Percentiles rank a stretch among this genome's conserved stretches.
phyloP scores from a whole-genome alignment of 2,888 invertebrate species.

The Nasonia oneida region DNA sequence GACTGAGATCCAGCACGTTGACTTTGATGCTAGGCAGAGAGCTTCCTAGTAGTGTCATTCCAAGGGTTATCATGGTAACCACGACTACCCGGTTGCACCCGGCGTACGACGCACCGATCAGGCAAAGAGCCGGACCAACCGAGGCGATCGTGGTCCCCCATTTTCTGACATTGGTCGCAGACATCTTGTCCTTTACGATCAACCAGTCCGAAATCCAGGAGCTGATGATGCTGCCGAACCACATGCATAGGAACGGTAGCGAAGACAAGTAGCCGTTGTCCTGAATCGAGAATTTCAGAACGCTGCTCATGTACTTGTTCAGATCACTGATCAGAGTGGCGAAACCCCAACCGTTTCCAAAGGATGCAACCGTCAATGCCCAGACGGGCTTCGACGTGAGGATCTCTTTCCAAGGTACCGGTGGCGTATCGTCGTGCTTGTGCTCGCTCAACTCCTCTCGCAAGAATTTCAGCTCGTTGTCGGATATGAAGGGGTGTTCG shows the following conservation, averaged over 20 bases:
- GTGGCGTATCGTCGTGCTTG: conserved; percentile 70
- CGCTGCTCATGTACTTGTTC: conserved; percentile 78
- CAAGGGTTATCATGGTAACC: conserved; percentile 78
- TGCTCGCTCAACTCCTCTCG: conserved; percentile 71
- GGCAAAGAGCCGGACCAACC: conserved; percentile 79
- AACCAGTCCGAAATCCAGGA: conserved; percentile 78
- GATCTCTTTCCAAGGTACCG: conserved; percentile 74
- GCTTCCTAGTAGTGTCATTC: conserved; percentile 79
- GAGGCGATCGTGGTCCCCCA: conserved; percentile 80
- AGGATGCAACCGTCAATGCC: conserved; percentile 85
- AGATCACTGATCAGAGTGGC: conserved; percentile 76
- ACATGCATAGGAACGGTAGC: conserved; percentile 79
- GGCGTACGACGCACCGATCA: conserved; percentile 79
- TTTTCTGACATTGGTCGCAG: conserved; percentile 78
- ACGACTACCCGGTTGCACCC: conserved; percentile 77
- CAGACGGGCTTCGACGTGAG: conserved; percentile 84
- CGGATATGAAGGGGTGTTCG: conserved; percentile 77
- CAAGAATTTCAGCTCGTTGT: conserved; percentile 72
- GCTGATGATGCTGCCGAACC: conserved; percentile 76
- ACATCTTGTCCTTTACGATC: conserved; percentile 73
- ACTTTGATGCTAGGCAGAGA: conserved; percentile 80
- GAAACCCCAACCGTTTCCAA: conserved; percentile 77
- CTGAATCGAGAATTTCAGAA: conserved; percentile 77
- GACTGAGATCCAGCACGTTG: conserved; percentile 79
- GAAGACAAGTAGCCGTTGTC: conserved; percentile 78